Evolutionary conservation across 2,888 invertebrate species (phyloP).

Genomic region (Suillia variegata): DNA sequence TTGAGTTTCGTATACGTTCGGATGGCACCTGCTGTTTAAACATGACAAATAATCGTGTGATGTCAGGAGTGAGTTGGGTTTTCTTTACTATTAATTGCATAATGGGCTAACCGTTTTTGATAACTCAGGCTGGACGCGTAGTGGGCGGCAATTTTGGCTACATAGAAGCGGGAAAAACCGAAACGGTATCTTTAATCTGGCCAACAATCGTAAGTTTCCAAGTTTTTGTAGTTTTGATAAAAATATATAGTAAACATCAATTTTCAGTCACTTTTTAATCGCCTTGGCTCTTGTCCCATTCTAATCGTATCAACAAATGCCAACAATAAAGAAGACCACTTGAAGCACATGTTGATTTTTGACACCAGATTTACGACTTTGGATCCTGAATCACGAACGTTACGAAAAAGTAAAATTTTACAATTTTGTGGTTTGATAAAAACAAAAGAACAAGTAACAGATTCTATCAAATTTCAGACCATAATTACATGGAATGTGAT

Average conservation of each 20-base stretch:
- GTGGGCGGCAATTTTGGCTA: constrained; percentile 53
- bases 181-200: constrained; percentile 51
- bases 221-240: background rate
- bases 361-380: constrained; percentile 49
- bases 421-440: too few species aligned
- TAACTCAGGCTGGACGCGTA: constrained; percentile 44
- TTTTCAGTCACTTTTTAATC: constrained; percentile 54
- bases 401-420: constrained; percentile 32
- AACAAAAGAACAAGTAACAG: too few species aligned
- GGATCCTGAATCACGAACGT: constrained; percentile 38
- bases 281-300: constrained; percentile 53
- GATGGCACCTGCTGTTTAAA: constrained; percentile 47
- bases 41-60: constrained; percentile 28
- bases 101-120: too few species aligned
- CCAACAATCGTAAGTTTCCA: constrained; percentile 51
- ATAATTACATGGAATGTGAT: constrained; percentile 40
- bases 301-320: constrained; percentile 38
- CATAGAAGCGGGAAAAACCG: constrained; percentile 42
- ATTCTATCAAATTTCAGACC: constrained; percentile 24
- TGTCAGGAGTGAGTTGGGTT: constrained; percentile 33
- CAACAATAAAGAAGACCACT: constrained; percentile 32
- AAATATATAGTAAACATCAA: too few species aligned
- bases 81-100: too few species aligned
- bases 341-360: constrained; percentile 40
- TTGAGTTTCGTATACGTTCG: constrained; percentile 42